Conservation (phyloP, 2,113 vertebrate species). For the Columba livia region DNA sequence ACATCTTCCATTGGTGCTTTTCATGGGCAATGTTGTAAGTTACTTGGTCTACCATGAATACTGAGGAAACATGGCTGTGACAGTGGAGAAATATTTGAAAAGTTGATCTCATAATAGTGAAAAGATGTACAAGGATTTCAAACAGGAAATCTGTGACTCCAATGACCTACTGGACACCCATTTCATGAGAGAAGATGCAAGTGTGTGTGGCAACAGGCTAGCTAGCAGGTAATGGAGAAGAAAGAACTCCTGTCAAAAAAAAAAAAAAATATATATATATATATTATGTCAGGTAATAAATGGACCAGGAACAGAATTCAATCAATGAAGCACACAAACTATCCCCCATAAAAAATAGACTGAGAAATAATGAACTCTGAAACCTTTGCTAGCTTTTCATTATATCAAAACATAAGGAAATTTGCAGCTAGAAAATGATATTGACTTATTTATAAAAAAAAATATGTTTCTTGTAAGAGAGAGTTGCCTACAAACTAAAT, state of each 20-base stretch:
- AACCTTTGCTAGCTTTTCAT: background rate
- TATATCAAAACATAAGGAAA: background rate
- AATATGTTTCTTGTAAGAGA: background rate
- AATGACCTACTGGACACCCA: background rate
- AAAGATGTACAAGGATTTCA: background rate
- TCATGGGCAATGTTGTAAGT: background rate
- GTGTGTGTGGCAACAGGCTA: background rate
- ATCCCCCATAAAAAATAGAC: background rate
- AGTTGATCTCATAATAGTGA: background rate
- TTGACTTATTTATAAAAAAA: background rate
- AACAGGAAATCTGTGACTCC: background rate
- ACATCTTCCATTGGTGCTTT: background rate
- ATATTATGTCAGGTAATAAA: background rate
- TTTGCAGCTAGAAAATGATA: background rate
- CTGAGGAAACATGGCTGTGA: background rate
- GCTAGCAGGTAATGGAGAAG: background rate
- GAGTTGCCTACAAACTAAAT: background rate
- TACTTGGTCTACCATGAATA: background rate
- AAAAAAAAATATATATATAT: background rate
- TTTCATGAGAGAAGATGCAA: background rate
- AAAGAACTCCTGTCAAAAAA: background rate
- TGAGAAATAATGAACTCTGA: background rate
- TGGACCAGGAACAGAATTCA: background rate
- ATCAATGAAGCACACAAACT: background rate
- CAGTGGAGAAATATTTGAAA: background rate